phyloP scores from a whole-genome alignment of 1,140 invertebrate species.

The Meloidogyne floridensis region DNA sequence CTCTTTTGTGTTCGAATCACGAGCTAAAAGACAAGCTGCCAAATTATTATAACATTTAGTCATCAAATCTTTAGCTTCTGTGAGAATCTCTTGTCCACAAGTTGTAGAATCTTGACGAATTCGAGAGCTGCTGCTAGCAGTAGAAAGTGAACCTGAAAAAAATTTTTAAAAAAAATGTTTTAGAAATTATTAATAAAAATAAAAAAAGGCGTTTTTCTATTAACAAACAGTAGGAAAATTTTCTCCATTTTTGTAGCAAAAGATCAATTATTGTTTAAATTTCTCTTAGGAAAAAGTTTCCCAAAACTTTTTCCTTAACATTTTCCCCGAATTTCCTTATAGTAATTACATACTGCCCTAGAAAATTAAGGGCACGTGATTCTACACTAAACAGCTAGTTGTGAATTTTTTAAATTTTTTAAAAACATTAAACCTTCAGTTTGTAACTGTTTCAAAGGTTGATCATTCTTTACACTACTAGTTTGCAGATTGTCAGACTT shows the following conservation, averaged over 20 bases:
- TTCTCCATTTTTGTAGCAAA: too few relatives aligned
- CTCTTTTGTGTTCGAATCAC: constrained; percentile 27
- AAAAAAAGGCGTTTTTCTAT: background rate
- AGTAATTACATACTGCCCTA: too few relatives aligned
- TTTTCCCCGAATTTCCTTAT: too few relatives aligned
- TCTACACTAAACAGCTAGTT: too few relatives aligned
- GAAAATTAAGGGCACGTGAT: too few relatives aligned
- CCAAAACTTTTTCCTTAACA: too few relatives aligned
- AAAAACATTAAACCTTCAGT: background rate
- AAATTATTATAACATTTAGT: constrained; percentile 45
- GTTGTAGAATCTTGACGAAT: constrained; percentile 38
- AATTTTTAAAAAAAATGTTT: background rate
- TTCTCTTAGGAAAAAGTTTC: too few relatives aligned
- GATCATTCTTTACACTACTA: background rate
- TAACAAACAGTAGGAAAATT: too few relatives aligned
- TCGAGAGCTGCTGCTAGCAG: constrained; percentile 13
- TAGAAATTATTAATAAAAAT: too few relatives aligned
- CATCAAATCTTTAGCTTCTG: constrained; percentile 33
- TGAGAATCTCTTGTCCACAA: constrained; percentile 34
- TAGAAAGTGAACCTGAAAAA: background rate
- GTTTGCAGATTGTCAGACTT: background rate
- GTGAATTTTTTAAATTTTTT: background rate
- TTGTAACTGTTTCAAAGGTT: background rate
- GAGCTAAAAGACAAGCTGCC: constrained; percentile 44
- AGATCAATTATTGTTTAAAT: too few relatives aligned